Conservation (phyloP, 2,797 vertebrate genomes). For the Coregonus sp. region DNA sequence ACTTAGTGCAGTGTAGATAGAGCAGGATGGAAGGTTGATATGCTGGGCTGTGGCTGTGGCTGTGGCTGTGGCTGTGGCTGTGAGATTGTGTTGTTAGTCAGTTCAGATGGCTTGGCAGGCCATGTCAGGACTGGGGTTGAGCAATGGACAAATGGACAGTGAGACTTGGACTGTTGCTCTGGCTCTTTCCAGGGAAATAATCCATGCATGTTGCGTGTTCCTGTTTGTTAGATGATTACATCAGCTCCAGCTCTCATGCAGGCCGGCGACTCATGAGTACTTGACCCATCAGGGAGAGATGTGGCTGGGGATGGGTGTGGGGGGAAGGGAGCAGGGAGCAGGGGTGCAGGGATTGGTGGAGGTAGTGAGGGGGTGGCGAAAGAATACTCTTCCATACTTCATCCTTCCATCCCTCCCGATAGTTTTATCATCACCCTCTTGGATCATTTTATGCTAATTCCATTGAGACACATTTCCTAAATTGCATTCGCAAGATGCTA, state of each 20-base stretch:
- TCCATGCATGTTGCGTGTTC: constrained; percentile 3
- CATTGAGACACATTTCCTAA: no score
- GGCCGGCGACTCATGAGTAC: background rate
- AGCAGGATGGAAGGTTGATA: background rate
- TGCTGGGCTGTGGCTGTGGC: background rate
- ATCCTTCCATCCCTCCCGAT: no score
- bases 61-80: background rate
- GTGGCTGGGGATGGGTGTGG: background rate
- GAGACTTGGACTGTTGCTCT: background rate
- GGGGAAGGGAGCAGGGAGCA: no score
- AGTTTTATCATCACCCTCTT: no score
- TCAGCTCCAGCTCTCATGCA: constrained; percentile 10
- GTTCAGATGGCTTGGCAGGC: background rate
- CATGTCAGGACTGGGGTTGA: background rate
- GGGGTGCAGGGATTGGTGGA: background rate
- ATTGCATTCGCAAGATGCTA: background rate
- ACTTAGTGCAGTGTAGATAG: background rate
- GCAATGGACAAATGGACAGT: no score
- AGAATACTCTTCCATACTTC: no score
- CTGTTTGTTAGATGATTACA: constrained; percentile 20
- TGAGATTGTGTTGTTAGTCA: background rate
- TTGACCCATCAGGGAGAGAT: background rate
- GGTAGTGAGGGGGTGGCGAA: no score
- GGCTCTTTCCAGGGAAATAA: constrained; percentile 7
- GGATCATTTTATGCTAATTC: no score